phyloP scores from a whole-genome alignment of 2,113 vertebrate genomes.

The Seriola aureovittata region DNA sequence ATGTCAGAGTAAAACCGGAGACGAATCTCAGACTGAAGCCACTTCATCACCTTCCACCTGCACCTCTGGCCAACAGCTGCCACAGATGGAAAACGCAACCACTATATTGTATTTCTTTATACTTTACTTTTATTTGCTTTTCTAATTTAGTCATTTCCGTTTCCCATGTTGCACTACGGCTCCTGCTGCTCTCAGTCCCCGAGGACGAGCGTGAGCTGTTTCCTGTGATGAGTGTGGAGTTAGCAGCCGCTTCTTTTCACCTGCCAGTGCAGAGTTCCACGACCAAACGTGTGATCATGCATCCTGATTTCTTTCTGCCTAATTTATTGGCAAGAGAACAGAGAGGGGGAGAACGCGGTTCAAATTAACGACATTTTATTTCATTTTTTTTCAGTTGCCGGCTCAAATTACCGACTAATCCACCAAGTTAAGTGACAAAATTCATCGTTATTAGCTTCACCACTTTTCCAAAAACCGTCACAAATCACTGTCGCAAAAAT shows the following conservation, averaged over 20 bases:
- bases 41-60: neutral
- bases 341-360: too few species aligned
- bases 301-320: neutral
- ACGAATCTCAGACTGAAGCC: slow-evolving; percentile 14
- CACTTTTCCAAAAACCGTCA: neutral
- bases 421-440: too few species aligned
- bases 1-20: slow-evolving; percentile 13
- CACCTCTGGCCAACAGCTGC: slow-evolving; percentile 14
- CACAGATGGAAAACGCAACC: neutral
- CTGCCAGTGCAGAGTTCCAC: neutral
- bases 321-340: neutral
- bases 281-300: neutral
- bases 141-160: neutral
- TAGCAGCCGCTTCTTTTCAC: neutral
- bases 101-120: neutral
- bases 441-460: neutral
- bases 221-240: neutral
- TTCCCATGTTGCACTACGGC: neutral
- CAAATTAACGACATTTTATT: too few species aligned
- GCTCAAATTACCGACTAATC: too few species aligned
- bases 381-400: too few species aligned
- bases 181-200: neutral
- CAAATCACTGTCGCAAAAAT: too few species aligned
- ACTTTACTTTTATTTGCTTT: neutral
- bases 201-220: neutral